phyloP scores from a whole-genome alignment of 2,113 vertebrate species.

The Bufo gargarizans region DNA sequence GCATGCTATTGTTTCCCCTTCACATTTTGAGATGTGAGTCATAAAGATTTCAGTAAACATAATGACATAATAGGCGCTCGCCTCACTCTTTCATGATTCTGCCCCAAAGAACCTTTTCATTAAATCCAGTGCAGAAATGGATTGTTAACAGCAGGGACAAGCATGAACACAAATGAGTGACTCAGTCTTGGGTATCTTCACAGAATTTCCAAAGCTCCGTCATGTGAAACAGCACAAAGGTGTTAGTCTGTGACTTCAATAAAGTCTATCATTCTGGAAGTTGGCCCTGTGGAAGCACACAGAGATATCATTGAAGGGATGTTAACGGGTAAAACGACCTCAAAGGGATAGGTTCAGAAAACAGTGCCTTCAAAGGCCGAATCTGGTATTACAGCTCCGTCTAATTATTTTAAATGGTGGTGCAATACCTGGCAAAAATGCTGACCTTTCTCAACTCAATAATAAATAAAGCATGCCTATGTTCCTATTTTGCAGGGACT shows the following conservation, averaged over 20 bases:
- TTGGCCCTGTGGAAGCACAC: background rate
- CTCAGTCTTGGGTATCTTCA: conserved; percentile 15
- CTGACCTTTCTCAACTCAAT: too few species aligned
- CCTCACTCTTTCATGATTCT: conserved; percentile 17
- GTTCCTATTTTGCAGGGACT: too few species aligned
- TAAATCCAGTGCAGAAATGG: conserved; percentile 32
- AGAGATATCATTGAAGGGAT: too few species aligned
- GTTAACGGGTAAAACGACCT: too few species aligned
- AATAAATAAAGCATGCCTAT: too few species aligned
- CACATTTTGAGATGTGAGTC: conserved; percentile 33
- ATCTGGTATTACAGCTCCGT: too few species aligned
- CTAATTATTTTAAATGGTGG: too few species aligned
- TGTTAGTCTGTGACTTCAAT: conserved; percentile 1
- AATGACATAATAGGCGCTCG: conserved; percentile 29
- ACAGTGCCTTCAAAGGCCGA: too few species aligned
- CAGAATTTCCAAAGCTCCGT: background rate
- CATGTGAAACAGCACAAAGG: background rate
- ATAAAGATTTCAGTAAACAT: conserved; percentile 36
- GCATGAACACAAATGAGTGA: conserved; percentile 19
- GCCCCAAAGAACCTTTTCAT: conserved; percentile 40
- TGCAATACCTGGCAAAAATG: too few species aligned
- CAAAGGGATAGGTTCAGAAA: too few species aligned
- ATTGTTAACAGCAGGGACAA: conserved; percentile 19
- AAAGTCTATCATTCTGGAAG: background rate
- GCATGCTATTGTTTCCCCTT: background rate